Percentiles rank a stretch among this genome's conserved stretches.
Conservation (phyloP, 2,113 vertebrate genomes). For the Lontra canadensis region DNA sequence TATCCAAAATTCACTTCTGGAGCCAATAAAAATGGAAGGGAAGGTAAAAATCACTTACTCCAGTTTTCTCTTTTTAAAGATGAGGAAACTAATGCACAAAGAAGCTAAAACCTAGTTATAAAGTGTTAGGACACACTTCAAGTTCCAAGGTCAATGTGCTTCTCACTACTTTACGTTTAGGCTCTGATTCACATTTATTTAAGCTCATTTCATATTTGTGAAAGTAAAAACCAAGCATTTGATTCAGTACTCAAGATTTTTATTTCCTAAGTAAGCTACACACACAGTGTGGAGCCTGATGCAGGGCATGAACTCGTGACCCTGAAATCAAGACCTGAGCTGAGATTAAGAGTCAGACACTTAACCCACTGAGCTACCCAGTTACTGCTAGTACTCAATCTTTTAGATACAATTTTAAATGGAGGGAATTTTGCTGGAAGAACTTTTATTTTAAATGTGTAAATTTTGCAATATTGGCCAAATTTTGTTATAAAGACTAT, state of each 20-base stretch:
- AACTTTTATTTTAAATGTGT: conserved; percentile 40
- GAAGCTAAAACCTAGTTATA: background rate
- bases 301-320: background rate
- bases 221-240: background rate
- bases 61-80: conserved; percentile 10
- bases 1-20: background rate
- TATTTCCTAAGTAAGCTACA: background rate
- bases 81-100: background rate
- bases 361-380: background rate
- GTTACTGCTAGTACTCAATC: background rate
- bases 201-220: background rate
- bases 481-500: background rate
- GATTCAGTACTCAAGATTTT: background rate
- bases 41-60: background rate
- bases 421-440: background rate
- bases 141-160: background rate
- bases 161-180: background rate
- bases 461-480: background rate
- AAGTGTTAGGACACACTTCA: background rate
- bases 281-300: background rate
- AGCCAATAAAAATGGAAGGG: conserved; percentile 2
- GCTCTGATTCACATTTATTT: background rate
- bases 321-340: background rate
- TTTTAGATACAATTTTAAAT: conserved; percentile 51
- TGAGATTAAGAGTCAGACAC: background rate